A percentile compares a stretch with the other conserved stretches of the same genome.
Evolutionary conservation across 92 coral and sea anemone genomes (phyloP).

Genomic region (Desmophyllum pertusum): DNA sequence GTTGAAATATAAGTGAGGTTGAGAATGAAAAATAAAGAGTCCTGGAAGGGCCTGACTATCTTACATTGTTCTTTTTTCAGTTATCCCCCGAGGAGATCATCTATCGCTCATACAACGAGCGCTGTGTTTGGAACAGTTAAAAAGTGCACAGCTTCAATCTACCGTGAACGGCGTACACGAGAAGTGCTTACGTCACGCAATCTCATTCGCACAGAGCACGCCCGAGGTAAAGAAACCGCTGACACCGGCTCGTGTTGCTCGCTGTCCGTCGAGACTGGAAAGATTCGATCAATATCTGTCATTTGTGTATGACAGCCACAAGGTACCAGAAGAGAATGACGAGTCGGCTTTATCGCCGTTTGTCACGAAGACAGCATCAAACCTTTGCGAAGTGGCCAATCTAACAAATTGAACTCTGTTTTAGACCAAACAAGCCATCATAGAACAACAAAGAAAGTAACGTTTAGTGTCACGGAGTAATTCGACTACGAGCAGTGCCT

Average conservation of each 20-base stretch:
- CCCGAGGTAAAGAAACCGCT: constrained; percentile 38
- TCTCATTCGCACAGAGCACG: constrained; percentile 14
- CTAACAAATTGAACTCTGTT: neutral
- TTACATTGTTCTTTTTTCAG: constrained; percentile 37
- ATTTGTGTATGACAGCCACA: constrained; percentile 76
- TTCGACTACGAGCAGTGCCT: neutral
- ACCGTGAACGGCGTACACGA: constrained; percentile 59
- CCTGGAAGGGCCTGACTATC: neutral
- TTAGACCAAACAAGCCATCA: neutral
- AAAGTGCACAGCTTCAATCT: constrained; percentile 48
- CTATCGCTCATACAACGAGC: constrained; percentile 84
- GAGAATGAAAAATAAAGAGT: neutral
- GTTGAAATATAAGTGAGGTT: no score
- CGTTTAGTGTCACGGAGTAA: neutral
- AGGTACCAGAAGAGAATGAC: constrained; percentile 9
- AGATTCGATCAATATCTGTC: constrained; percentile 48
- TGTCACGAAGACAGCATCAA: neutral
- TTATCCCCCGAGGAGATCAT: constrained; percentile 72
- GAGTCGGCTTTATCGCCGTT: neutral
- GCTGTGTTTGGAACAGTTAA: constrained; percentile 76
- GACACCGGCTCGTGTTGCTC: constrained; percentile 35
- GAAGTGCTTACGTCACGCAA: constrained; percentile 63
- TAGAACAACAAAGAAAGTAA: neutral
- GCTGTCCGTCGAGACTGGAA: constrained; percentile 32
- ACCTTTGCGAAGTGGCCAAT: neutral